Percentiles rank a stretch among this genome's conserved stretches.
phyloP scores from a whole-genome alignment of 2,797 vertebrate genomes.

The Sandelia bainsii region DNA sequence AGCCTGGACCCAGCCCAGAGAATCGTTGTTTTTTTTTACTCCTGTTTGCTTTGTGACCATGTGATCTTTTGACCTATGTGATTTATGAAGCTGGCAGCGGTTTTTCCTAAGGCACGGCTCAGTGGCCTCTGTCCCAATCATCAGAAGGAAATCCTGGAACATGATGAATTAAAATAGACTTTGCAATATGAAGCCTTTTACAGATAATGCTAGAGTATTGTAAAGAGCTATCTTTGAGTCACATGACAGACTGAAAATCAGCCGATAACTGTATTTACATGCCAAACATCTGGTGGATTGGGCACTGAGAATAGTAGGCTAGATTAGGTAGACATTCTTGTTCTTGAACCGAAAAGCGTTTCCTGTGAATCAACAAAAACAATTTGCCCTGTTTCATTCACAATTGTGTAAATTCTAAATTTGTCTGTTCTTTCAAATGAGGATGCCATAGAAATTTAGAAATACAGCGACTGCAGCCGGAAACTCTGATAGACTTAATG shows the following conservation, averaged over 20 bases:
- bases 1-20: slow-evolving; percentile 32
- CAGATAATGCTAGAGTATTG: slow-evolving; percentile 6
- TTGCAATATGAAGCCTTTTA: neutral
- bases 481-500: neutral
- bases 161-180: slow-evolving; percentile 10
- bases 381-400: neutral
- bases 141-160: neutral
- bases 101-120: slow-evolving; percentile 23
- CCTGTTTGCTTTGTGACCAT: slow-evolving; percentile 28
- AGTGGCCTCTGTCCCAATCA: slow-evolving; percentile 4
- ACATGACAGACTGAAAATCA: neutral
- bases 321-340: slow-evolving; percentile 1
- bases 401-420: neutral
- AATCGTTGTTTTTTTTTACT: slow-evolving; percentile 22
- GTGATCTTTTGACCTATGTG: slow-evolving; percentile 40
- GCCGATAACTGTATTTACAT: slow-evolving; percentile 14
- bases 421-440: slow-evolving; percentile 17
- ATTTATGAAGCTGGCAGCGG: slow-evolving; percentile 28
- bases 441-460: neutral
- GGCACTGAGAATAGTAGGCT: slow-evolving; percentile 19
- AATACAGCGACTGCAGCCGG: too few species aligned
- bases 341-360: slow-evolving; percentile 3
- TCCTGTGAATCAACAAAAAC: slow-evolving; percentile 13
- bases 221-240: slow-evolving; percentile 1
- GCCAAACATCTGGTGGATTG: slow-evolving; percentile 55